These are phyloP conservation scores for Gadopsis marmoratus DNA, from an alignment of 2,797 vertebrate genomes.

Conservation along the genomic window DNA sequence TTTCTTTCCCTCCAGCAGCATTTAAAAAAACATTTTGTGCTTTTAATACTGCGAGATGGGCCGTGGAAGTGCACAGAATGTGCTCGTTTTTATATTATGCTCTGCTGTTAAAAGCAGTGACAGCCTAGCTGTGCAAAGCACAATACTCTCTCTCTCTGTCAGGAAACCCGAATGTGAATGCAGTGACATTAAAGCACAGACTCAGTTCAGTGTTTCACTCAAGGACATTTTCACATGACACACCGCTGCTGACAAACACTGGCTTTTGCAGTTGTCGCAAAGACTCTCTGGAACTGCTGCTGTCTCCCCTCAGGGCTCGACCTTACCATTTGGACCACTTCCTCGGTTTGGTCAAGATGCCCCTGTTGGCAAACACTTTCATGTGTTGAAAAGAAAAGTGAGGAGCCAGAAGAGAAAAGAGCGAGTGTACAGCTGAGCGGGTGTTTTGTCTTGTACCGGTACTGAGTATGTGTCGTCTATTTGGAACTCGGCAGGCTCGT, in stretches of 20 bases:
- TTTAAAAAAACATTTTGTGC: not conserved
- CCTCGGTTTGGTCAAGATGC: not conserved
- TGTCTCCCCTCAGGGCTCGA: slow-evolving; percentile 10
- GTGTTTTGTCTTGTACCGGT: slow-evolving; percentile 82
- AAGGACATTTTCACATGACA: not conserved
- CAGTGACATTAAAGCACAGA: not conserved
- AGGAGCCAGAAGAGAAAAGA: not conserved
- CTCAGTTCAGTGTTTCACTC: not conserved
- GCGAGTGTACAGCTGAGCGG: not conserved
- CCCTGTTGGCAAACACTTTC: not conserved
- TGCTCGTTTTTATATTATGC: slow-evolving; percentile 13
- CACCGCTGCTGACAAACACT: not conserved
- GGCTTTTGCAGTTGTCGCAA: not conserved
- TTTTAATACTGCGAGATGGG: not conserved
- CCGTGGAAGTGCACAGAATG: not conserved
- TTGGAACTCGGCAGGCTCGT: slow-evolving; percentile 97
- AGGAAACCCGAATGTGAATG: not conserved
- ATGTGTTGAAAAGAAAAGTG: not conserved
- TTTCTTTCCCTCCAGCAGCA: not conserved
- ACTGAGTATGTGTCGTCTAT: slow-evolving; percentile 99
- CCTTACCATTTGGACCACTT: slow-evolving; percentile 5
- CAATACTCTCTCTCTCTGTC: not conserved
- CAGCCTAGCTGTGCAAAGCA: not conserved
- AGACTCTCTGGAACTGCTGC: not conserved
- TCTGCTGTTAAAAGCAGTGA: not conserved